Conservation (phyloP, 2,888 invertebrate species). For the Pristionchus fissidentatus region DNA sequence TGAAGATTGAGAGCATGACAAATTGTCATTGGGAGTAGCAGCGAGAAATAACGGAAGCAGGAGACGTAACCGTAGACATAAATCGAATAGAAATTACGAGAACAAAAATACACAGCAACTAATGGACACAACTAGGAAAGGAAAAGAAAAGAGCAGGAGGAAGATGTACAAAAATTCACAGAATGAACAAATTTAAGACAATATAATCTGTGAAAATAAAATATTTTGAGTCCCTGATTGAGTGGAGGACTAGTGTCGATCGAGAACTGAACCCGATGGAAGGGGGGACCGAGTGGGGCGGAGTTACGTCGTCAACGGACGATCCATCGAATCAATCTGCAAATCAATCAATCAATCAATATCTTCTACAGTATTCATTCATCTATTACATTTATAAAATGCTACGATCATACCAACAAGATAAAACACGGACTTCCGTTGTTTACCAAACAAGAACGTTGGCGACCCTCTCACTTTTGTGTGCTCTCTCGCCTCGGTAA, state of each 20-base stretch:
- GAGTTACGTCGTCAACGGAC: conserved; percentile 40
- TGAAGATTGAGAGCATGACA: conserved; percentile 31
- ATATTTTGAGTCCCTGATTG: conserved; percentile 19
- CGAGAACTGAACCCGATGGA: neutral
- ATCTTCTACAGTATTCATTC: too few relatives aligned
- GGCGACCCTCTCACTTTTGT: neutral
- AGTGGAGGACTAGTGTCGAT: conserved; percentile 12
- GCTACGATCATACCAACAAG: too few relatives aligned
- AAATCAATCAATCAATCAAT: neutral
- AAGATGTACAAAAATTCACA: conserved; percentile 27
- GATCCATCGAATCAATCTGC: conserved; percentile 45
- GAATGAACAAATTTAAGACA: neutral
- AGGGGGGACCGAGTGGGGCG: neutral
- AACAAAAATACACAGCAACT: conserved; percentile 29
- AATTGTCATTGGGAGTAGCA: conserved; percentile 29
- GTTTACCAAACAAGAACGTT: too few relatives aligned
- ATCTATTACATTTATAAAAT: too few relatives aligned
- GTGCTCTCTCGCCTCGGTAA: neutral
- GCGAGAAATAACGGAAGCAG: conserved; percentile 7
- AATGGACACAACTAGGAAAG: neutral
- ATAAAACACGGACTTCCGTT: too few relatives aligned
- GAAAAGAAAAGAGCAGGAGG: conserved; percentile 3
- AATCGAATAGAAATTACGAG: conserved; percentile 15
- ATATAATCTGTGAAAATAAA: neutral
- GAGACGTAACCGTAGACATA: conserved; percentile 29